A percentile compares a stretch with the other conserved stretches of the same genome.
Evolutionary conservation across 2,797 vertebrate genomes (phyloP).

Genomic region (Parotocinclus haroldoi): DNA sequence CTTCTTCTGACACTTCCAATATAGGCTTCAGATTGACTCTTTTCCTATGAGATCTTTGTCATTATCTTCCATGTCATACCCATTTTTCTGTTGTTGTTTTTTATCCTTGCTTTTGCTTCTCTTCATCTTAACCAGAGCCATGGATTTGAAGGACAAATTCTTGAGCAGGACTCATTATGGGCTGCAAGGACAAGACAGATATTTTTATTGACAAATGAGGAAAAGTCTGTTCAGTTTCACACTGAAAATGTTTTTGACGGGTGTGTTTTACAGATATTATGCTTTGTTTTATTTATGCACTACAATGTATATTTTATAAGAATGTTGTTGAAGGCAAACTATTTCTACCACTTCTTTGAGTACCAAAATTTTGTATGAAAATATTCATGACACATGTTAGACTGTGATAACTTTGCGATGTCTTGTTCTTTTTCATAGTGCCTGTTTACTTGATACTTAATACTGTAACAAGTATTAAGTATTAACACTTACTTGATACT

Average conservation of each 20-base stretch:
- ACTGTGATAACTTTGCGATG: conserved; percentile 64
- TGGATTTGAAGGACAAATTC: conserved; percentile 22
- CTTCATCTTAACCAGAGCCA: not conserved
- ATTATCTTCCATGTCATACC: too few relatives aligned
- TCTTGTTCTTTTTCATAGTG: conserved; percentile 27
- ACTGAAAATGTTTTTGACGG: conserved; percentile 64
- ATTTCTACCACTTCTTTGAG: conserved; percentile 28
- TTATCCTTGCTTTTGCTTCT: not conserved
- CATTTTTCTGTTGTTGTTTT: too few relatives aligned
- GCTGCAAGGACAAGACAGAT: conserved; percentile 14
- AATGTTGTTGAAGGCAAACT: conserved; percentile 47
- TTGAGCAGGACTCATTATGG: conserved; percentile 29
- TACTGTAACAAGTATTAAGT: too few relatives aligned
- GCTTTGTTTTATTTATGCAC: conserved; percentile 61
- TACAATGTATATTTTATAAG: conserved; percentile 53
- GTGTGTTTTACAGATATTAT: conserved; percentile 37
- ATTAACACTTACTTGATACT: conserved; percentile 15
- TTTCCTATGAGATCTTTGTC: too few relatives aligned
- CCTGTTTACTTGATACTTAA: conserved; percentile 14
- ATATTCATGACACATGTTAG: conserved; percentile 42
- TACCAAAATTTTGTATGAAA: conserved; percentile 17
- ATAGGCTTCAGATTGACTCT: not conserved
- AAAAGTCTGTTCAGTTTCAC: conserved; percentile 50
- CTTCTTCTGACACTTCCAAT: not conserved
- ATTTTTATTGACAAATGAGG: conserved; percentile 18